Evolutionary conservation across 2,113 vertebrate genomes (phyloP).

Genomic region (Phaethon lepturus): DNA sequence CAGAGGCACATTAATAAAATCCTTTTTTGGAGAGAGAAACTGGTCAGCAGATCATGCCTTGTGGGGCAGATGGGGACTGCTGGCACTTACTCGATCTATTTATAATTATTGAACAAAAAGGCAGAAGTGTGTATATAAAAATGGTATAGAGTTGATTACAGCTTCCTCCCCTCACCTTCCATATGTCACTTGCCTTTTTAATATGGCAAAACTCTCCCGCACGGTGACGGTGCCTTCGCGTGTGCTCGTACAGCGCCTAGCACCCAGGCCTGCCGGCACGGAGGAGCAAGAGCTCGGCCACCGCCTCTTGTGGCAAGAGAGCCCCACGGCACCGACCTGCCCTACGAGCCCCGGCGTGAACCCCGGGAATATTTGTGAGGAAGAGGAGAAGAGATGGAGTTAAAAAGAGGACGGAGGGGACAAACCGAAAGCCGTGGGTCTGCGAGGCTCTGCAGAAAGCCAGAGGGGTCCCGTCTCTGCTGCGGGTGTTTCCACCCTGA

Average conservation of each 20-base stretch:
- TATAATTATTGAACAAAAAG: slow-evolving; percentile 72
- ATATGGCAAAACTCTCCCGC: slow-evolving; percentile 48
- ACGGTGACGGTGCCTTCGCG: neutral
- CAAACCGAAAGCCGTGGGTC: rapidly evolving
- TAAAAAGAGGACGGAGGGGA: neutral
- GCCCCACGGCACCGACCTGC: neutral
- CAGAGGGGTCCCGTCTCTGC: neutral
- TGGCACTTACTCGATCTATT: slow-evolving; percentile 69
- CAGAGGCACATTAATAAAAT: slow-evolving; percentile 4
- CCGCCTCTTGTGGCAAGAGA: neutral
- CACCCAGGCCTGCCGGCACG: neutral
- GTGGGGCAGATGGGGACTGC: slow-evolving; percentile 68
- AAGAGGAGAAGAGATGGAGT: neutral
- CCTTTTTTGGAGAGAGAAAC: slow-evolving; percentile 14
- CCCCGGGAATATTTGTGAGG: neutral
- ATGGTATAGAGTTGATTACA: slow-evolving; percentile 66
- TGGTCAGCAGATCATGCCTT: slow-evolving; percentile 28
- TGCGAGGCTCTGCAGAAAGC: neutral
- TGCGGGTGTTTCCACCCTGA: neutral
- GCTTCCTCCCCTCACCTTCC: slow-evolving; percentile 70
- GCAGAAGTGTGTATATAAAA: slow-evolving; percentile 71
- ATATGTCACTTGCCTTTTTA: slow-evolving; percentile 69
- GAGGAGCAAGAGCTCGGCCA: neutral
- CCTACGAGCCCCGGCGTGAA: rapidly evolving
- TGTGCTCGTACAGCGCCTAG: neutral